Evolutionary conservation across 2,113 vertebrate species (phyloP), one percentile per base, ranked within the genome.

Genomic region (Geothlypis trichas): DNA sequence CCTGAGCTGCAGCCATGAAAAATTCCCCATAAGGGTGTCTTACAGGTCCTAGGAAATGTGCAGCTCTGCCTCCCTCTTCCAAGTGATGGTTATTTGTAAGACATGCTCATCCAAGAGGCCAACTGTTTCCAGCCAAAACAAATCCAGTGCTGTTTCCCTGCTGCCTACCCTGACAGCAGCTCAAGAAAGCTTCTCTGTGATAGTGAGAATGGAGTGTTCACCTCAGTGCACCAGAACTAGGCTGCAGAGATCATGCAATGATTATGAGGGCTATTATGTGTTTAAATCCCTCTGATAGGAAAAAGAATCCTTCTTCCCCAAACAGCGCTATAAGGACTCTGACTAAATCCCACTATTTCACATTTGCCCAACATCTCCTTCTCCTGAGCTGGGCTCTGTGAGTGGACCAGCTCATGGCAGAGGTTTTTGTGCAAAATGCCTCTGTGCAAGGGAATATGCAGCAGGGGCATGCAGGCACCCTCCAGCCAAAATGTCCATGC

Each of bases 211-310:
- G 33, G 28, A 1, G 2, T 24, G 17, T 22, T 39, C 76, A 39
- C 37, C 51, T 39, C n/a, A 1, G 9, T 9, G 47, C 35, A 61
- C 37, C 30, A 39, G 7, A 39, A 24, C 10, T 1, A 19, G 24
- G 2, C 5, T 59, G 47, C 31, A n/a, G 8, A 17, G 37, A 15
- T 30, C 1, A 0, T 14, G 23, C 1, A 2, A 3, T 22, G 15
- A 6, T 59, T n/a, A 3, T n/a, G 37, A 84, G 15, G n/a, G 4
- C 15, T 65, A n/a, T 31, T n/a, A 37, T 27, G 4, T 62, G 41
- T 62, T 78, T 33, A 74, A 44, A 66, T 31, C 1, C 27, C 39
- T 44, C 52, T 67, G 30, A 30, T 8, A 35, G 26, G 26, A 11
- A 37, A 57, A 59, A 4, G 2, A 18, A 21, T 17, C n/a, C 13